Evolutionary conservation across 1,140 invertebrate genomes (phyloP).

Genomic region (Aplysia californica): DNA sequence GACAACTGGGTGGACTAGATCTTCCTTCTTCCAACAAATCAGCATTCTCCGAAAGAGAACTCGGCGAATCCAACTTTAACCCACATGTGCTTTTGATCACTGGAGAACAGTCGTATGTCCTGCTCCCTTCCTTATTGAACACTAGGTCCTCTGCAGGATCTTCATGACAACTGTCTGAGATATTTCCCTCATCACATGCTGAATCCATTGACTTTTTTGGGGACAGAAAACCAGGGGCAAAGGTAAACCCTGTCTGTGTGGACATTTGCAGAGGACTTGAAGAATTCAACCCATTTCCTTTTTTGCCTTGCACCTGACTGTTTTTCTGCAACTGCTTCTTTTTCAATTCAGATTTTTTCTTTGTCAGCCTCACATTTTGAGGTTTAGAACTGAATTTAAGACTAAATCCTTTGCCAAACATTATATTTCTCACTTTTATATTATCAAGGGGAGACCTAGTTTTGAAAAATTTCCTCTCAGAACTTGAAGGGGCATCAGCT

Average conservation of each 20-base stretch:
- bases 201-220: no score
- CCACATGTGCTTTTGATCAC: no score
- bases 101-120: background rate
- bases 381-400: background rate
- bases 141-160: background rate
- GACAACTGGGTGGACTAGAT: no score
- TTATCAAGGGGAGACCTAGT: background rate
- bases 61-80: no score
- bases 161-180: background rate
- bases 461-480: slow-evolving; percentile 28
- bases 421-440: background rate
- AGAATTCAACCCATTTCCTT: background rate
- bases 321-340: background rate
- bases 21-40: no score
- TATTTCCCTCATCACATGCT: no score
- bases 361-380: background rate
- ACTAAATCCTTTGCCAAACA: background rate
- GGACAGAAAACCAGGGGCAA: background rate
- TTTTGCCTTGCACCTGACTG: background rate
- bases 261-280: background rate
- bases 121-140: background rate
- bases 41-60: no score
- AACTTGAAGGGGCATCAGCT: background rate
- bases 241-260: background rate
- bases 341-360: background rate